Percentiles rank a stretch among this genome's conserved stretches.
These are phyloP conservation scores for Nemoura dubitans DNA, from an alignment of 2,888 invertebrate genomes.

Conservation along the genomic window DNA sequence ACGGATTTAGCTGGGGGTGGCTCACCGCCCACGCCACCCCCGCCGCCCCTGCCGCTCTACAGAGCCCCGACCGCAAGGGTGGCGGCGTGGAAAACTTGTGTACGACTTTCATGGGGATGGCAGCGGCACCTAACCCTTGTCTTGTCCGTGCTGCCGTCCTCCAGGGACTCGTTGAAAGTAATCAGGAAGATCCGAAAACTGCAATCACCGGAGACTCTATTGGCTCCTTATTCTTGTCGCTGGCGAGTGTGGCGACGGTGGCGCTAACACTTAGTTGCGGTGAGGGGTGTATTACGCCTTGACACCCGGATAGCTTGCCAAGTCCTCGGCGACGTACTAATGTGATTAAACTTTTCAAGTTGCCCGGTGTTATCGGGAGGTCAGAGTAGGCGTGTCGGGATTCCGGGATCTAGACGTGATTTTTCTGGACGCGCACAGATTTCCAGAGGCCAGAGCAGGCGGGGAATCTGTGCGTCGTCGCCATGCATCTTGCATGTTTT, in stretches of 20 bases:
- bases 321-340: not conserved
- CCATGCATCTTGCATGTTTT: not conserved
- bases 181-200: not conserved
- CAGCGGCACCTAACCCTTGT: not conserved
- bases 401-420: not conserved
- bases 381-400: not conserved
- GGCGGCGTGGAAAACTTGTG: not conserved
- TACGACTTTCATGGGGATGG: not conserved
- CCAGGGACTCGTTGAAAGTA: not conserved
- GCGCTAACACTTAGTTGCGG: not conserved
- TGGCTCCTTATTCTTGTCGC: not conserved
- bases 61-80: not conserved
- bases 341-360: slow-evolving; percentile 7
- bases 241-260: not conserved
- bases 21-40: not conserved
- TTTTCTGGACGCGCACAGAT: not conserved
- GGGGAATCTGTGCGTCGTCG: not conserved
- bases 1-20: slow-evolving; percentile 30
- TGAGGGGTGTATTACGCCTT: not conserved
- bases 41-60: too few species aligned
- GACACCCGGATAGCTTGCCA: not conserved
- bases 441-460: not conserved
- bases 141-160: not conserved
- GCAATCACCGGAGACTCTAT: not conserved
- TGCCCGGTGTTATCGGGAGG: not conserved